Evolutionary conservation across 2,888 invertebrate genomes (phyloP).

Genomic region (Drosophila diplacantha): DNA sequence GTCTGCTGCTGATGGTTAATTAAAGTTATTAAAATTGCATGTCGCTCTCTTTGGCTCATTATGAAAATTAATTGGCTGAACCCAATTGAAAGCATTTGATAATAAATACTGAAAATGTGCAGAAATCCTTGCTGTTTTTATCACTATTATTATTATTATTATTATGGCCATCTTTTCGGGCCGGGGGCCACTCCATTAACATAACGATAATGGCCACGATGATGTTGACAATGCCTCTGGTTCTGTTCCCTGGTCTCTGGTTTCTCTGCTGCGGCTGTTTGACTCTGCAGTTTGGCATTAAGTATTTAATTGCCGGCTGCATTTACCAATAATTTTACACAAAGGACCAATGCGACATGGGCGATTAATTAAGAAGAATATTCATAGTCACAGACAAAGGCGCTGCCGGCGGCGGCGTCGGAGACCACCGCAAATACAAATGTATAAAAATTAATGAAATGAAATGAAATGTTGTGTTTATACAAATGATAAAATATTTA

Average conservation of each 20-base stretch:
- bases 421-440: conserved; percentile 21
- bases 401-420: background rate
- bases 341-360: conserved; percentile 37
- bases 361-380: conserved; percentile 59
- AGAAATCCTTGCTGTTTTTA: conserved; percentile 17
- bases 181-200: conserved; percentile 36
- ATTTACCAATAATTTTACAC: conserved; percentile 51
- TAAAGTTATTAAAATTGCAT: conserved; percentile 48
- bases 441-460: conserved; percentile 54
- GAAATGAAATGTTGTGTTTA: conserved; percentile 48
- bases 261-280: conserved; percentile 21
- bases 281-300: conserved; percentile 31
- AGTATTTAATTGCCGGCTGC: conserved; percentile 51
- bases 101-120: conserved; percentile 35
- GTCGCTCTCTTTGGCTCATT: conserved; percentile 23
- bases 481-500: conserved; percentile 48
- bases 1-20: conserved; percentile 48
- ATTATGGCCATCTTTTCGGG: conserved; percentile 35
- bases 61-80: conserved; percentile 56
- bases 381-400: conserved; percentile 27
- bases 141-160: conserved; percentile 31
- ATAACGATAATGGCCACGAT: conserved; percentile 34
- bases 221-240: conserved; percentile 20
- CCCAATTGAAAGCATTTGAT: conserved; percentile 31
- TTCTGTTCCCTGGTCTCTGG: conserved; percentile 14